phyloP scores from a whole-genome alignment of 2,797 vertebrate genomes.

The Bradypus variegatus region DNA sequence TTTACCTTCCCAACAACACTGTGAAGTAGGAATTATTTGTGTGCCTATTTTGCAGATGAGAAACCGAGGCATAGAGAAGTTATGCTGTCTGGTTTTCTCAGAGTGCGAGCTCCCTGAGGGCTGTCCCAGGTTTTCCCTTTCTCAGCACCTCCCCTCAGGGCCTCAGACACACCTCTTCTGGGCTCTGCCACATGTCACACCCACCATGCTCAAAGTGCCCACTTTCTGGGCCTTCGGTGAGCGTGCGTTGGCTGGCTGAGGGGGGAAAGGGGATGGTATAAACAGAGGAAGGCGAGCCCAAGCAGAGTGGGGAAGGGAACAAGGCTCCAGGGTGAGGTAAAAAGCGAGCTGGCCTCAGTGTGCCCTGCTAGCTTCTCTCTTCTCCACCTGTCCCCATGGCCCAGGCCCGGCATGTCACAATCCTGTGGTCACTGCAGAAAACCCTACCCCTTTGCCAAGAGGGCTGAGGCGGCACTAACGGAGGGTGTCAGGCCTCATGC shows the following conservation, averaged over 20 bases:
- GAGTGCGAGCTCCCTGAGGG: background rate
- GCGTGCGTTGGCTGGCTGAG: too few relatives aligned
- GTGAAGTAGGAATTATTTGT: background rate
- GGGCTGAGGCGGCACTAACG: background rate
- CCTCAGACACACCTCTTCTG: background rate
- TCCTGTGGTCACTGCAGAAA: background rate
- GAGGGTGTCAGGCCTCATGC: background rate
- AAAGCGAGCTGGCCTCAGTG: background rate
- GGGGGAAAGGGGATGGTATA: background rate
- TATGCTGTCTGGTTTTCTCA: background rate
- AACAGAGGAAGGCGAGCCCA: background rate
- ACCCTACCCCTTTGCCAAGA: constrained; percentile 5
- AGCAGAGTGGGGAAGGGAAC: background rate
- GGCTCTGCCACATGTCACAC: background rate
- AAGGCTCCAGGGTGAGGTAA: background rate
- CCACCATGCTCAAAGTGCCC: background rate
- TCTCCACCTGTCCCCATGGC: background rate
- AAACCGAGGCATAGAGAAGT: background rate
- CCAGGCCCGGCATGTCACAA: background rate
- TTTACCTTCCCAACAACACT: background rate
- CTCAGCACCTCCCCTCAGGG: background rate
- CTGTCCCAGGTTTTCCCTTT: background rate
- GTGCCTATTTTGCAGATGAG: background rate
- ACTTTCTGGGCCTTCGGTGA: background rate
- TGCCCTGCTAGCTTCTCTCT: background rate